Evolutionary conservation across 2,113 vertebrate genomes (phyloP).

Genomic region (Sylvilagus bachmani): DNA sequence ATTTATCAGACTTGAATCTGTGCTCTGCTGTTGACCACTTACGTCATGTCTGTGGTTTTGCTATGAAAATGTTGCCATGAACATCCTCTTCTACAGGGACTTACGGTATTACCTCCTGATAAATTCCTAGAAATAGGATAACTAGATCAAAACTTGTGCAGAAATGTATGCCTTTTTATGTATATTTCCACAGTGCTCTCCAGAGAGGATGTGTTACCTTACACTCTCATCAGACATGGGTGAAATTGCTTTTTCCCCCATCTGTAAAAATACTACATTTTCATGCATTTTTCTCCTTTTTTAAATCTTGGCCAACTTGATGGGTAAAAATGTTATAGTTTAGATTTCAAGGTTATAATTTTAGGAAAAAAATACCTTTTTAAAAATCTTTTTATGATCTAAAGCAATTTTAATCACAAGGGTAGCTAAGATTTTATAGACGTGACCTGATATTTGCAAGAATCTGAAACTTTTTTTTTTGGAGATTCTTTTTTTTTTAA

Average conservation of each 20-base stretch:
- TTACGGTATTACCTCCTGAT: not conserved
- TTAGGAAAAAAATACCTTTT: slow-evolving; percentile 7
- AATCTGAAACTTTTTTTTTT: not conserved
- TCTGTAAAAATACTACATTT: not conserved
- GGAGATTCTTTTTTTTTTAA: too few relatives aligned
- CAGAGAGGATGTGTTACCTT: not conserved
- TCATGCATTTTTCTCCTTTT: not conserved
- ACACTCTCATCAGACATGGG: not conserved
- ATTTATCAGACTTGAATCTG: not conserved
- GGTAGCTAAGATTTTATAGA: slow-evolving; percentile 6
- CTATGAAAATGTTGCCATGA: not conserved
- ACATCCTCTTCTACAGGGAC: not conserved
- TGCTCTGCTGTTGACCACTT: not conserved
- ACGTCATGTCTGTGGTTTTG: not conserved
- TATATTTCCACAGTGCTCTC: slow-evolving; percentile 4
- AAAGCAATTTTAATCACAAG: slow-evolving; percentile 18
- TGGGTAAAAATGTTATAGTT: slow-evolving; percentile 16
- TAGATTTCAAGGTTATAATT: slow-evolving; percentile 24
- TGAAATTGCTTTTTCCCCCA: not conserved
- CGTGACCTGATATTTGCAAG: not conserved
- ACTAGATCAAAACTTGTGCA: not conserved
- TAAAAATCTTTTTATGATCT: not conserved
- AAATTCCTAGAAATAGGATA: not conserved
- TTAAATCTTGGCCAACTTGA: slow-evolving; percentile 14
- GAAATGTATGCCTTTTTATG: not conserved